These are phyloP conservation scores for Cettia cetti DNA, from an alignment of 2,113 vertebrate genomes.

Conservation along the genomic window DNA sequence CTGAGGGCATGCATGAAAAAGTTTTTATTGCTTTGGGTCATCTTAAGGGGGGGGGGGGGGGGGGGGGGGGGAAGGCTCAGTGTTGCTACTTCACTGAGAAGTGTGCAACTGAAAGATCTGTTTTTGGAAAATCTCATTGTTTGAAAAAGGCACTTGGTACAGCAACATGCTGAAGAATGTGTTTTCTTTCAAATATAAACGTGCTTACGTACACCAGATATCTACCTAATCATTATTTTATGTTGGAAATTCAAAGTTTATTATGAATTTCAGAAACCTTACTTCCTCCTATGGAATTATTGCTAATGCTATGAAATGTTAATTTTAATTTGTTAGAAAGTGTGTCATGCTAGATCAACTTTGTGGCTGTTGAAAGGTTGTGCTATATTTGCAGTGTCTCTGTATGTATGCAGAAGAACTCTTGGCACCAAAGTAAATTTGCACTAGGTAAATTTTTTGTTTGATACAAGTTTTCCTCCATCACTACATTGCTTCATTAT, in stretches of 20 bases:
- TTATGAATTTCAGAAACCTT: neutral
- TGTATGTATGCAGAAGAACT: neutral
- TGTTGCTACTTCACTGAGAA: slow-evolving; percentile 48
- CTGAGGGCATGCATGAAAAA: slow-evolving; percentile 55
- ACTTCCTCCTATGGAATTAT: neutral
- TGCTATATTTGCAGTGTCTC: neutral
- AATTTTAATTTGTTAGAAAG: neutral
- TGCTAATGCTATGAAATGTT: neutral
- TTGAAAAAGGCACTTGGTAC: slow-evolving; percentile 3
- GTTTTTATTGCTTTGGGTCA: slow-evolving; percentile 69
- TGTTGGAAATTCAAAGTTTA: neutral
- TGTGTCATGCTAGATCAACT: neutral
- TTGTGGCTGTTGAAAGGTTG: neutral
- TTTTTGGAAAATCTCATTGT: neutral
- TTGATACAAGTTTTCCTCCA: neutral
- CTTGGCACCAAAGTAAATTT: neutral
- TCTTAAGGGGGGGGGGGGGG: neutral
- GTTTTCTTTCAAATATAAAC: neutral
- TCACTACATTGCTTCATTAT: neutral
- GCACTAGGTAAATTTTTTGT: neutral
- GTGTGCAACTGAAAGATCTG: slow-evolving; percentile 15
- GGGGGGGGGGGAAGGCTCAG: slow-evolving; percentile 12
- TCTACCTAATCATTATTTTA: neutral
- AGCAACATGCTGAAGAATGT: neutral
- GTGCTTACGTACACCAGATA: neutral